Base-by-base conservation (phyloP, 2,888 invertebrate genomes). In the Tenthredo amoena region DNA sequence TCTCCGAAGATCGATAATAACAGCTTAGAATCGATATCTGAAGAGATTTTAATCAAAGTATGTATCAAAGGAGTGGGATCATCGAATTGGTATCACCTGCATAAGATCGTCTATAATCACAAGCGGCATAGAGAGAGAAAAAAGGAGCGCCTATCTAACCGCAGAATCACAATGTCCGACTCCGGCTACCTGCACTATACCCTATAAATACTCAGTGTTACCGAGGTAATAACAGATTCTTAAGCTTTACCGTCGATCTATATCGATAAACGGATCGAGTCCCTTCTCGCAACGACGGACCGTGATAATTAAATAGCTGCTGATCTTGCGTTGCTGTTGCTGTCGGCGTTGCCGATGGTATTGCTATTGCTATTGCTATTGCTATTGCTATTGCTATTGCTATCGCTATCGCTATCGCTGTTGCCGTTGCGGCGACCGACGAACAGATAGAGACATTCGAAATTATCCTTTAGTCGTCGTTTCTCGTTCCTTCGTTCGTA, bases 151-250 rank as follows among this genome's bases (percentile, higher is more conserved):
- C 58, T 81, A 81, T 81, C 81, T 62, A 15, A 10, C 21, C 37
- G 37, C 40, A 40, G 62, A 81, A 81, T 62, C 81, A 81, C 77
- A 21, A 81, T 62, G 34, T 37, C 40, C 40, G 81, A 62, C 50
- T 55, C 77, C 7, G 55, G 31, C 31, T 18, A 34, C 34, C 55
- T 76, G 21, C 55, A 77, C 47, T 15, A 34, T 85, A 72, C 43
- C 86, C 88, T 89, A 90, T 90, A 91, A 89, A 89, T 90, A 89
- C 89, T 89, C 84, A n/a, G 86, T 85, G 86, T 87, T 86, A 88
- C 85, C 86, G 74, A 81, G 86, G 86, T 91, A 90, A 90, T 90
- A 91, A 90, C 89, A 89, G 88, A 90, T 90, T 87, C 85, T 79
- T 81, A 86, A 72, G 87, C 85, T 86, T 88, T 88, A 87, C 87